phyloP scores from a whole-genome alignment of 2,888 invertebrate species.

The Neuroscelio doddi region DNA sequence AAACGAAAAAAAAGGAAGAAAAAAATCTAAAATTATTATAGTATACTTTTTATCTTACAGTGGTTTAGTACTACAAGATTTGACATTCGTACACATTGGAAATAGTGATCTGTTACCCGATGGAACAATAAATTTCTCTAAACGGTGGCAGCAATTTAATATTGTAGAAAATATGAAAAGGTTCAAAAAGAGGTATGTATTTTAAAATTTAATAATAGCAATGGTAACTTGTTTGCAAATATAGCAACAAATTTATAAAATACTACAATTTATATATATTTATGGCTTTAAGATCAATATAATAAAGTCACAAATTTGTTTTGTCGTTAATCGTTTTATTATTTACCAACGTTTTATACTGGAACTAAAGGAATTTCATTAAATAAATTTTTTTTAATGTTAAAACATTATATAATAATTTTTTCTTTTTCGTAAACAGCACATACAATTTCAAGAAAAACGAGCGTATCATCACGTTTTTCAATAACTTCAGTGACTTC shows the following conservation, averaged over 20 bases:
- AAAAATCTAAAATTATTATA: slow-evolving; percentile 5
- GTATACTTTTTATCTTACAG: slow-evolving; percentile 74
- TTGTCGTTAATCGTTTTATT: too few relatives aligned
- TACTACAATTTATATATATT: too few relatives aligned
- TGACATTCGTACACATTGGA: slow-evolving; percentile 99
- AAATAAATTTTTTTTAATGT: not conserved
- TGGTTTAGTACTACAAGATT: slow-evolving; percentile 97
- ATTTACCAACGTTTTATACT: too few relatives aligned
- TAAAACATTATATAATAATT: not conserved
- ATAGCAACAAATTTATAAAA: too few relatives aligned
- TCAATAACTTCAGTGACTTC: slow-evolving; percentile 97
- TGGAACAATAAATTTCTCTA: slow-evolving; percentile 94
- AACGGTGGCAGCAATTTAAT: slow-evolving; percentile 98
- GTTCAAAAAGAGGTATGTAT: slow-evolving; percentile 93
- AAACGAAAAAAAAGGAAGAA: slow-evolving; percentile 3
- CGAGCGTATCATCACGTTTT: slow-evolving; percentile 94
- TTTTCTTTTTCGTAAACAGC: slow-evolving; percentile 77
- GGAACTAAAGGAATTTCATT: too few relatives aligned
- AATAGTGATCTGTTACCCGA: slow-evolving; percentile 92
- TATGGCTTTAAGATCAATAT: too few relatives aligned
- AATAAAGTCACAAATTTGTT: too few relatives aligned
- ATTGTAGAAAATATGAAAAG: slow-evolving; percentile 98
- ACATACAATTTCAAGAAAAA: slow-evolving; percentile 94
- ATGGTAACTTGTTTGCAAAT: too few relatives aligned
- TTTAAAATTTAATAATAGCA: not conserved